Evolutionary conservation across 2,888 invertebrate genomes (phyloP).

Genomic region (Lepidocyrtinus sp.): DNA sequence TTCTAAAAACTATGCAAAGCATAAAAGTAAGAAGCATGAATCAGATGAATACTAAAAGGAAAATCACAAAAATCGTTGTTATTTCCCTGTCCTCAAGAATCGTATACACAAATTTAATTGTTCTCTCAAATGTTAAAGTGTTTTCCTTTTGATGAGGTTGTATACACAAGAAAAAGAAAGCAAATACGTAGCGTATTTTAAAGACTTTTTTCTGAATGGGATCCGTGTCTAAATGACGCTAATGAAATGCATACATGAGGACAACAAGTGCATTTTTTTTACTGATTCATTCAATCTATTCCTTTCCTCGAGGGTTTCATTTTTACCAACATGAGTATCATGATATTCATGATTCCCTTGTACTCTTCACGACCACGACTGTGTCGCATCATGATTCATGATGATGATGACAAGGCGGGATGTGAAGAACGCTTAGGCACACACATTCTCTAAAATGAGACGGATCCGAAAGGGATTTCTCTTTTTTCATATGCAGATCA

Average conservation of each 20-base stretch:
- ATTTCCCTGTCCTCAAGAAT: no score
- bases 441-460: not conserved
- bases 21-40: no score
- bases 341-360: slow-evolving; percentile 47
- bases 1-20: no score
- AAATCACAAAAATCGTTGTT: no score
- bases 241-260: slow-evolving; percentile 49
- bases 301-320: slow-evolving; percentile 52
- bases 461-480: not conserved
- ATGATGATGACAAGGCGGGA: slow-evolving; percentile 38
- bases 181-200: no score
- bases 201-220: slow-evolving; percentile 39
- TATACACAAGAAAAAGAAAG: not conserved
- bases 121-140: no score
- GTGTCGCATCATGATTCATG: slow-evolving; percentile 12
- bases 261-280: slow-evolving; percentile 26
- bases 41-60: no score
- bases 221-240: slow-evolving; percentile 47
- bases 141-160: no score
- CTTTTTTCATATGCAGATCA: not conserved
- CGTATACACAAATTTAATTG: no score
- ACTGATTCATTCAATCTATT: slow-evolving; percentile 33
- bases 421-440: no score
- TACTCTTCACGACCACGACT: slow-evolving; percentile 21
- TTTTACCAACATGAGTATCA: no score